These are phyloP conservation scores for Physocephala rufipes DNA, from an alignment of 2,888 invertebrate species.

Conservation along the genomic window DNA sequence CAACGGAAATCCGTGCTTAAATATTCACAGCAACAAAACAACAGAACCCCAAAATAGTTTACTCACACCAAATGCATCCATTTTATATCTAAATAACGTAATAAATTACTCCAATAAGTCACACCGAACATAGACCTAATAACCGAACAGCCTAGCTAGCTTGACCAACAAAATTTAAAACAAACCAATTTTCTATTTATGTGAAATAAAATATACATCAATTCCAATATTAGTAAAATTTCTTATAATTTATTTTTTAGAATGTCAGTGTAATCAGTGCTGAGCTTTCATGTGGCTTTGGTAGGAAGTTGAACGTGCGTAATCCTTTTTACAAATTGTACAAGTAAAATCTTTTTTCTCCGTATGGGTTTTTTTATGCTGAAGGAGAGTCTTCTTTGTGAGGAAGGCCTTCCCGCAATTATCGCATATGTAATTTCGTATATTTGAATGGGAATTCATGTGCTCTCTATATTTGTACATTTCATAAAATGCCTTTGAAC, in stretches of 20 bases:
- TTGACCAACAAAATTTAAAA: not conserved
- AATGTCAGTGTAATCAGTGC: not conserved
- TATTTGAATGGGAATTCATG: constrained; percentile 42
- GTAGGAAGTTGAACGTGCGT: not conserved
- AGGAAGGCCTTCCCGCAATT: constrained; percentile 40
- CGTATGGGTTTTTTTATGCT: constrained; percentile 39
- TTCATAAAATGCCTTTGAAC: constrained; percentile 42
- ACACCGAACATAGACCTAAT: no score
- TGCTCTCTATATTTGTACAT: constrained; percentile 39
- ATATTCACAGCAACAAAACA: no score
- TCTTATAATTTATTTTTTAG: not conserved
- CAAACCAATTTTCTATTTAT: not conserved
- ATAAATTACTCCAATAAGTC: no score
- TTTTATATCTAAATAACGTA: no score
- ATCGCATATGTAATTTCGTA: constrained; percentile 38
- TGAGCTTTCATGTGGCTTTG: constrained; percentile 18
- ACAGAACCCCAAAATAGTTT: no score
- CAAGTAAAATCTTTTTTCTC: constrained; percentile 41
- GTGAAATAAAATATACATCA: no score
- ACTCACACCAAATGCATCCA: no score
- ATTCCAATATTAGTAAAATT: no score
- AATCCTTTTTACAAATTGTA: constrained; percentile 39
- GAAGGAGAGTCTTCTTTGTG: constrained; percentile 38
- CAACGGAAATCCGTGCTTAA: no score
- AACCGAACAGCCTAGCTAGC: no score